phyloP scores from a whole-genome alignment of 2,888 invertebrate genomes.

The Cheilosia scutellata region DNA sequence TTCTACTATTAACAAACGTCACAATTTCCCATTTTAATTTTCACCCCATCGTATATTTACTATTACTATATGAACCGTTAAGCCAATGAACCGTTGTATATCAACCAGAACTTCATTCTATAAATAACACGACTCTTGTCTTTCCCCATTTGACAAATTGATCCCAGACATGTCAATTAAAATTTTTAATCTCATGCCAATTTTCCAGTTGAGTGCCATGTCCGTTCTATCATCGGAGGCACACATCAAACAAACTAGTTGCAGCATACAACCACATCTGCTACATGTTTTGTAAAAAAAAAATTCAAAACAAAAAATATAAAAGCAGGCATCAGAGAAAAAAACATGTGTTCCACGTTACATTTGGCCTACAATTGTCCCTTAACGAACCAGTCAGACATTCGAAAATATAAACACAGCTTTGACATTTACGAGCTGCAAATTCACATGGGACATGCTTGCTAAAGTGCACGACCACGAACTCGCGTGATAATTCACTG shows the following conservation, averaged over 20 bases:
- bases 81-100: background rate
- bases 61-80: background rate
- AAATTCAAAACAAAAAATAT: constrained; percentile 7
- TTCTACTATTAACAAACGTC: no score
- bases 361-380: constrained; percentile 59
- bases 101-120: constrained; percentile 1
- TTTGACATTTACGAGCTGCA: constrained; percentile 67
- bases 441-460: constrained; percentile 39
- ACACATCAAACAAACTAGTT: constrained; percentile 39
- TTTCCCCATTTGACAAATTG: constrained; percentile 48
- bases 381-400: background rate
- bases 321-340: constrained; percentile 10
- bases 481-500: constrained; percentile 29
- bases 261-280: constrained; percentile 56
- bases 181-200: constrained; percentile 67
- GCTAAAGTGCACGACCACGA: constrained; percentile 23
- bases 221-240: constrained; percentile 41
- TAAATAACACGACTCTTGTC: constrained; percentile 15
- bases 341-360: constrained; percentile 63
- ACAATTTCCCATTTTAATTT: background rate
- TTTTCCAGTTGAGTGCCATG: constrained; percentile 65
- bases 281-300: constrained; percentile 32
- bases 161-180: constrained; percentile 67
- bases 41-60: background rate
- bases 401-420: constrained; percentile 42